These are phyloP conservation scores for Gavia stellata DNA, from an alignment of 2,113 vertebrate species.

Conservation along the genomic window DNA sequence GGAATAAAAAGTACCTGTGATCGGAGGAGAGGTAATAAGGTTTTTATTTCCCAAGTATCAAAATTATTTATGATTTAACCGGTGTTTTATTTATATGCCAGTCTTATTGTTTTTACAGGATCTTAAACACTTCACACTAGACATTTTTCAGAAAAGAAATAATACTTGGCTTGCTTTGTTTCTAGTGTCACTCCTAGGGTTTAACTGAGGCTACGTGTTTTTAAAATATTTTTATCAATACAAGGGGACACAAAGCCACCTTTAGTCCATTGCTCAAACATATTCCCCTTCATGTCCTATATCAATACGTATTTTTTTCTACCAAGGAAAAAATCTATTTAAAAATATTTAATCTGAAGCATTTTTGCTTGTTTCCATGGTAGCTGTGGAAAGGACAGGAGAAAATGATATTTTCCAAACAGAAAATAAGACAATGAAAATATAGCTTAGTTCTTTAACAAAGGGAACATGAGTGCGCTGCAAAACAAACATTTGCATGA, in stretches of 20 bases:
- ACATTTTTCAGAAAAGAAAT: background rate
- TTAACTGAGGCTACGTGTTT: background rate
- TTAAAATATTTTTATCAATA: constrained; percentile 30
- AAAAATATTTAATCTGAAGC: constrained; percentile 58
- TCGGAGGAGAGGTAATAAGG: background rate
- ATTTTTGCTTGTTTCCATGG: constrained; percentile 71
- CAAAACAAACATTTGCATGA: constrained; percentile 20
- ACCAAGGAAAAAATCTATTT: constrained; percentile 18
- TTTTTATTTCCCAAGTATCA: background rate
- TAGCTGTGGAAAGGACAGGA: constrained; percentile 54
- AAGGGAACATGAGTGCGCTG: background rate
- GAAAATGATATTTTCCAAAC: constrained; percentile 58
- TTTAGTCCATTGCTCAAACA: background rate
- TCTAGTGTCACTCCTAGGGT: background rate
- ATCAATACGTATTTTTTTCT: background rate
- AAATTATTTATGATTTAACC: background rate
- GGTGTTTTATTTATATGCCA: background rate
- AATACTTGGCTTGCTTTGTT: background rate
- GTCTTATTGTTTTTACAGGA: background rate
- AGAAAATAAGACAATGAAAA: constrained; percentile 63
- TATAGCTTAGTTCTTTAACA: constrained; percentile 16
- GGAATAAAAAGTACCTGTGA: background rate
- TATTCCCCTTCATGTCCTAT: background rate
- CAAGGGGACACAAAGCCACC: background rate
- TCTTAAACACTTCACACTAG: background rate